Evolutionary conservation across 2,888 invertebrate genomes (phyloP), one percentile per base, ranked within the genome.

Genomic region (Cotesia congregata): DNA sequence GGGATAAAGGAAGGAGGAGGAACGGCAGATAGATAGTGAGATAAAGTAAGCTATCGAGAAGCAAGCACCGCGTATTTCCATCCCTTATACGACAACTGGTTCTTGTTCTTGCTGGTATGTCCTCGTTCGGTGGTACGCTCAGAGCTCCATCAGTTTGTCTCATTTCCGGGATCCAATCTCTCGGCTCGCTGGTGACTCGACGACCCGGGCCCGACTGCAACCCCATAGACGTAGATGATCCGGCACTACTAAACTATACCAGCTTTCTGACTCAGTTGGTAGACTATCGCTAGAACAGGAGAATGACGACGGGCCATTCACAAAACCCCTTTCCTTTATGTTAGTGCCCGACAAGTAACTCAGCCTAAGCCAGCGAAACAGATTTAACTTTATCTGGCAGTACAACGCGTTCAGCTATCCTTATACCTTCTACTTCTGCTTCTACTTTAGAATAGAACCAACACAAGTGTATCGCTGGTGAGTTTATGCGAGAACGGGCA

Each of bases 151-250:
- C 85, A 86, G 86, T 88, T 86, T 86, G 86, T 87, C 87, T 87
- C 87, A 87, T 88, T 88, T 88, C 87, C 87, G 85, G 87, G 83
- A 88, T 87, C 87, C 86, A 88, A 88, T 87, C 86, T 88, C 84
- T 84, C 83, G 85, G 83, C 85, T 85, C 82, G 82, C 77, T 83
- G 82, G 80, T 82, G 82, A 81, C 82, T 82, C 83, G 83, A 82
- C 83, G 81, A 79, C 78, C 80, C 79, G 77, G 72, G 79, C 78
- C 78, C 75, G 67, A 64, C 77, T 72, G 77, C 77, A 72, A 65
- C 78, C 78, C 77, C 78, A 80, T 30, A 30, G 30, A 30, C 50
- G 50, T 50, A 50, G 50, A 50, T 12, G 12, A 50, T 12, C 50
- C 77, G 77, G 77, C 80, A 80, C 81, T 74, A 72, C 74, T 65